These are phyloP conservation scores for Oceanodroma leucorhoa DNA, from an alignment of 2,797 vertebrate genomes.

Conservation along the genomic window DNA sequence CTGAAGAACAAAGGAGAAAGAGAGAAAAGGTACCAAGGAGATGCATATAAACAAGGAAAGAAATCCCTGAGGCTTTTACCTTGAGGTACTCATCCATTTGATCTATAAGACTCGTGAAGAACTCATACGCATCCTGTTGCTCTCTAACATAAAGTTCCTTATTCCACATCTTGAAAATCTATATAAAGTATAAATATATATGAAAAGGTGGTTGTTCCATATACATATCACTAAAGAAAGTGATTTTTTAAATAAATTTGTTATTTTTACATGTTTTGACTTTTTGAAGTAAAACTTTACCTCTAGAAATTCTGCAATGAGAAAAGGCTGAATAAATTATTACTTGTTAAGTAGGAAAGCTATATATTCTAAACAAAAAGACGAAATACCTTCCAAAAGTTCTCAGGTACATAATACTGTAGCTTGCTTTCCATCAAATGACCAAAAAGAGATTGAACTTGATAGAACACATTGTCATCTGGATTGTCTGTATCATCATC, in stretches of 20 bases:
- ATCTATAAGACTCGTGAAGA: conserved; percentile 98
- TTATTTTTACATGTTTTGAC: neutral
- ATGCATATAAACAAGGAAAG: neutral
- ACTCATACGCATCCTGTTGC: conserved; percentile 98
- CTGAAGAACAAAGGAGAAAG: neutral
- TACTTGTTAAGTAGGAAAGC: neutral
- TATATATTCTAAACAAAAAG: neutral
- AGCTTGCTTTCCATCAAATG: conserved; percentile 99
- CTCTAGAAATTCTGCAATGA: neutral
- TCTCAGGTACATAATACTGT: conserved; percentile 97
- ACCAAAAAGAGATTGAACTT: conserved; percentile 96
- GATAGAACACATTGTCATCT: conserved; percentile 98
- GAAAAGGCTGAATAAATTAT: neutral
- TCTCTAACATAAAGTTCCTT: conserved; percentile 96
- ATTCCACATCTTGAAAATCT: conserved; percentile 99
- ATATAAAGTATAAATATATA: neutral
- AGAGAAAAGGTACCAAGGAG: neutral
- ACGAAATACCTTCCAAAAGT: conserved; percentile 94
- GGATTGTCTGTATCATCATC: conserved; percentile 97
- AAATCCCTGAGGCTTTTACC: conserved; percentile 73
- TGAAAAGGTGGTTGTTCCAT: neutral
- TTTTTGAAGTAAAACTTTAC: neutral
- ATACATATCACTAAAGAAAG: neutral
- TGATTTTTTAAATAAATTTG: neutral
- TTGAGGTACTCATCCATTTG: conserved; percentile 98